These are phyloP conservation scores for Pomacea canaliculata DNA, from an alignment of 2,888 invertebrate genomes.

Conservation along the genomic window DNA sequence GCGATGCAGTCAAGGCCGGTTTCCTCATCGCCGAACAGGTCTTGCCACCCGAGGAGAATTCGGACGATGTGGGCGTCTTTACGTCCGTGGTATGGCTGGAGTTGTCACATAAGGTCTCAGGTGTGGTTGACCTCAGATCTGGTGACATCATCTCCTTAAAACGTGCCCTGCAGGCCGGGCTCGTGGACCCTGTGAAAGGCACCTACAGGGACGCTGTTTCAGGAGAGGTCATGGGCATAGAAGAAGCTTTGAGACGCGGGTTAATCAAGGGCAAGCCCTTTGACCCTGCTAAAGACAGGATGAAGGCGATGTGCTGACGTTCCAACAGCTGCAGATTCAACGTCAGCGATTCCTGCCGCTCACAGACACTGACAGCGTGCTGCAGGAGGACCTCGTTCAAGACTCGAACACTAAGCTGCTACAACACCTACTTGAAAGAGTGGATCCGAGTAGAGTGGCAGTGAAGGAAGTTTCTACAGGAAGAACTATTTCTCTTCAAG, in stretches of 20 bases:
- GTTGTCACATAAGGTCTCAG: slow-evolving; percentile 47
- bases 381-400: slow-evolving; percentile 40
- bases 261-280: slow-evolving; percentile 52
- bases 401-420: slow-evolving; percentile 48
- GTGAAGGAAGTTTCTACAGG: slow-evolving; percentile 47
- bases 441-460: slow-evolving; percentile 45
- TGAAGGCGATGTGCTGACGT: slow-evolving; percentile 46
- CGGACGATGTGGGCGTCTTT: slow-evolving; percentile 44
- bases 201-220: slow-evolving; percentile 58
- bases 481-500: slow-evolving; percentile 55
- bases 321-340: slow-evolving; percentile 59
- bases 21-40: slow-evolving; percentile 70
- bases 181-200: slow-evolving; percentile 58
- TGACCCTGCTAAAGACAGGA: slow-evolving; percentile 41
- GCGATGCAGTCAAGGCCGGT: slow-evolving; percentile 82
- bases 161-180: slow-evolving; percentile 55
- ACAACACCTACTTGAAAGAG: slow-evolving; percentile 47
- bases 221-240: slow-evolving; percentile 57
- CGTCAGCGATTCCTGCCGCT: slow-evolving; percentile 52
- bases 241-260: slow-evolving; percentile 59
- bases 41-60: slow-evolving; percentile 36
- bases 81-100: slow-evolving; percentile 56
- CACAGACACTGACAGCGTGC: slow-evolving; percentile 40
- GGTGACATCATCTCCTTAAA: slow-evolving; percentile 55
- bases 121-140: slow-evolving; percentile 54